Base-by-base conservation (phyloP, 2,113 vertebrate species). In the Rousettus leschenaultii region DNA sequence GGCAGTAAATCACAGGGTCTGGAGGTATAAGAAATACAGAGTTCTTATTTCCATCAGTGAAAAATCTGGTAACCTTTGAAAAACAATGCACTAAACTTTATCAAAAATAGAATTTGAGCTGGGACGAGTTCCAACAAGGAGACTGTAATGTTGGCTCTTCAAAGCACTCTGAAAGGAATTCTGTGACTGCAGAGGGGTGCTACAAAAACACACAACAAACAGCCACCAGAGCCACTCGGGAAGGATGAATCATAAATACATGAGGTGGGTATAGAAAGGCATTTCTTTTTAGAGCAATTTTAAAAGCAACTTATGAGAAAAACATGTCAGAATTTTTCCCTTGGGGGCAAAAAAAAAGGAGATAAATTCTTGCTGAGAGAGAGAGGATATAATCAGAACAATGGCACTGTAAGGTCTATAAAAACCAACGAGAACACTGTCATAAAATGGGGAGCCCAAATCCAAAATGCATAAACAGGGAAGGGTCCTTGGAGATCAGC, bases 41-140 rank as follows among this genome's bases (percentile, higher is more conserved):
- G 35, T 71, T 88, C 87, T 86, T 73, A 75, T 73, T 96, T 85
- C 74, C 59, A 86, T 79, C 79, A 16, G 55, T 91, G 73, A 68
- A 88, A 91, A 89, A 86, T 5, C 16, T 28, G 38, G 88, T 80
- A 87, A 91, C 89, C 96, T 95, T 86, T 91, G 85, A 73, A 77
- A 97, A 96, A 97, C 95, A 97, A 96, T 89, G 65, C 43, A 33
- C 86, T 26, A 19, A 59, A 91, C 83, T 92, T 96, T 88, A 97
- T 95, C 96, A 97, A 96, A 98, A 97, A 97, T 97, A 97, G 94
- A 96, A 93, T 95, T 91, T 74, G 75, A 73, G 79, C 94, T 96
- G 97, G 95, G 95, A 94, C 89, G 55, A 93, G 89, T 90, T 96
- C 97, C 96, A 97, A 83, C 92, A 92, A 87, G 86, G 85, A 91